Evolutionary conservation across 2,888 invertebrate species (phyloP).

Genomic region (Lagria hirta): DNA sequence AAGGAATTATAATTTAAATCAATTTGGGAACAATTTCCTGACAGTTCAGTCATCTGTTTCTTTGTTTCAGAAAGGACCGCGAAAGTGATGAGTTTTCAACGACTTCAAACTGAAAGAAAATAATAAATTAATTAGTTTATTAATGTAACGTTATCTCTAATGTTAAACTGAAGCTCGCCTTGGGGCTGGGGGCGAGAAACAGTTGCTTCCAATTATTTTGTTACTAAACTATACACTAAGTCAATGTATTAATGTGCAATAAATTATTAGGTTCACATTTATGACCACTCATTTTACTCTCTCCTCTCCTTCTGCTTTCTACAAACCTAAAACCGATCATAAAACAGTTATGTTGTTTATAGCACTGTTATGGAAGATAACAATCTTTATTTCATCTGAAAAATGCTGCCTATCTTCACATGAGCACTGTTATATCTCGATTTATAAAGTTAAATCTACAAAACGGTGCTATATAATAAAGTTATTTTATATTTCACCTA

Average conservation of each 20-base stretch:
- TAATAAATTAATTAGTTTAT: constrained; percentile 37
- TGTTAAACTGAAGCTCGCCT: constrained; percentile 35
- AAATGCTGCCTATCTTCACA: too few relatives aligned
- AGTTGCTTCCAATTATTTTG: constrained; percentile 31
- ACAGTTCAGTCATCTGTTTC: too few relatives aligned
- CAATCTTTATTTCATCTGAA: too few relatives aligned
- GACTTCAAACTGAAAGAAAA: constrained; percentile 38
- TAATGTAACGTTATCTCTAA: constrained; percentile 28
- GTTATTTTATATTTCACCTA: too few relatives aligned
- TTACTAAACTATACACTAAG: constrained; percentile 28
- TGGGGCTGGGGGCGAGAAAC: constrained; percentile 43
- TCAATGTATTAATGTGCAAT: constrained; percentile 43
- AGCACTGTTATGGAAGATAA: too few relatives aligned
- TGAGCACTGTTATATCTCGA: too few relatives aligned
- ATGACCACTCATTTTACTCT: constrained; percentile 11
- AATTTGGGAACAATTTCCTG: too few relatives aligned
- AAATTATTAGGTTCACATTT: constrained; percentile 28
- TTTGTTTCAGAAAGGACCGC: constrained; percentile 36
- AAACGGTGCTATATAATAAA: too few relatives aligned
- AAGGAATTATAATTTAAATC: not conserved
- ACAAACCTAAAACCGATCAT: too few relatives aligned
- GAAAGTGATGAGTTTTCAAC: constrained; percentile 35
- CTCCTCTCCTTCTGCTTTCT: too few relatives aligned
- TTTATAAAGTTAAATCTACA: too few relatives aligned
- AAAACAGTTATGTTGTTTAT: too few relatives aligned